Conservation (phyloP, 1,140 invertebrate species). For the Harlomillsia oculata region DNA sequence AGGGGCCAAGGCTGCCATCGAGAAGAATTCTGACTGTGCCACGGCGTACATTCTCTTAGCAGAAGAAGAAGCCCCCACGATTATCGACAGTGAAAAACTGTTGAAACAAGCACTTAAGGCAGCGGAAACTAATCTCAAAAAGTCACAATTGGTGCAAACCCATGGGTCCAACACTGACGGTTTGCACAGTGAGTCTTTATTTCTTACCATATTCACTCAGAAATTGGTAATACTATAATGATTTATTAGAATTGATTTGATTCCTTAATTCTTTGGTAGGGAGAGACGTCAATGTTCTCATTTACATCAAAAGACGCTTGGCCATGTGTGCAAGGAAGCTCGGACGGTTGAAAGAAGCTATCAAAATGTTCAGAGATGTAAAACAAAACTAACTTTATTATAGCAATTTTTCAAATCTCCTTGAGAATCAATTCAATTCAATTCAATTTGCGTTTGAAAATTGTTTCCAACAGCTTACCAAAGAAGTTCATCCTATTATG, state of each 20-base stretch:
- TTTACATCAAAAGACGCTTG: conserved; percentile 84
- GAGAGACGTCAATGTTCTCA: conserved; percentile 88
- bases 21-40: conserved; percentile 86
- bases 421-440: conserved; percentile 2
- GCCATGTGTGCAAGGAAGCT: conserved; percentile 95
- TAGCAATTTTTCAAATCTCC: neutral
- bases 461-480: conserved; percentile 62
- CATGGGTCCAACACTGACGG: conserved; percentile 67
- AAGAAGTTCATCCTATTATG: conserved; percentile 94
- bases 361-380: conserved; percentile 93
- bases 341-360: conserved; percentile 85
- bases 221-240: neutral
- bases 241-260: neutral
- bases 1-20: conserved; percentile 80
- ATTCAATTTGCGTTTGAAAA: conserved; percentile 19
- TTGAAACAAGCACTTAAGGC: conserved; percentile 78
- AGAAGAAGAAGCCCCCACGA: conserved; percentile 90
- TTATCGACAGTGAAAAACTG: conserved; percentile 77
- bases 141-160: conserved; percentile 66
- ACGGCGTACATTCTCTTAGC: conserved; percentile 90
- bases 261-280: conserved; percentile 39
- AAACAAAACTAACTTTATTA: conserved; percentile 33
- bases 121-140: conserved; percentile 76
- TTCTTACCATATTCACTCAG: neutral
- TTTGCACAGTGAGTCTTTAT: conserved; percentile 55